These are phyloP conservation scores for Pseudocheirus occidentalis DNA, from an alignment of 2,797 vertebrate species.

Conservation along the genomic window DNA sequence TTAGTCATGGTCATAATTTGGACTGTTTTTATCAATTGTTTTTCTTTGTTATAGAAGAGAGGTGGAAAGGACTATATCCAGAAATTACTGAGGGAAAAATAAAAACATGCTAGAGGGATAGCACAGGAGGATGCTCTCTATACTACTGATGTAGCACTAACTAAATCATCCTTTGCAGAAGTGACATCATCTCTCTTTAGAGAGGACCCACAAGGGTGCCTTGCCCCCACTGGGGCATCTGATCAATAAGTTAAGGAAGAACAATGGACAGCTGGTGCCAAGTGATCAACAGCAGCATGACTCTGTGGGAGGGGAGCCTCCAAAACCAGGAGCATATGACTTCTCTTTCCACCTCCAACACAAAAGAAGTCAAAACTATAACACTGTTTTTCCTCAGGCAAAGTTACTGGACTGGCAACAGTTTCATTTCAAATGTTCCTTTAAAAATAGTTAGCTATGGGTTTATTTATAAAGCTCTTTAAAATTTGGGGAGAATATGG, in stretches of 20 bases:
- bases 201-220: background rate
- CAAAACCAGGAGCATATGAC: rapidly evolving
- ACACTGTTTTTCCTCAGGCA: background rate
- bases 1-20: background rate
- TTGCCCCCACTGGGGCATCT: background rate
- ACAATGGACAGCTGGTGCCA: background rate
- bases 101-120: background rate
- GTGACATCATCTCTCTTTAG: background rate
- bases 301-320: background rate
- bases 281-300: background rate
- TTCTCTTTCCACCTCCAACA: background rate
- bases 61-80: background rate
- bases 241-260: background rate
- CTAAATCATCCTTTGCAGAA: background rate
- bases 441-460: background rate
- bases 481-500: background rate
- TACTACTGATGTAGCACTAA: background rate
- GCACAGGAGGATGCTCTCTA: background rate
- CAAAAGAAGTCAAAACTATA: background rate
- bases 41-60: background rate
- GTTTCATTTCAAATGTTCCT: conserved; percentile 20
- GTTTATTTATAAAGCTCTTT: background rate
- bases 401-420: background rate
- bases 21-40: background rate
- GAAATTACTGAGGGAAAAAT: background rate